These are phyloP conservation scores for Merluccius polli DNA, from an alignment of 2,797 vertebrate genomes.

Conservation along the genomic window DNA sequence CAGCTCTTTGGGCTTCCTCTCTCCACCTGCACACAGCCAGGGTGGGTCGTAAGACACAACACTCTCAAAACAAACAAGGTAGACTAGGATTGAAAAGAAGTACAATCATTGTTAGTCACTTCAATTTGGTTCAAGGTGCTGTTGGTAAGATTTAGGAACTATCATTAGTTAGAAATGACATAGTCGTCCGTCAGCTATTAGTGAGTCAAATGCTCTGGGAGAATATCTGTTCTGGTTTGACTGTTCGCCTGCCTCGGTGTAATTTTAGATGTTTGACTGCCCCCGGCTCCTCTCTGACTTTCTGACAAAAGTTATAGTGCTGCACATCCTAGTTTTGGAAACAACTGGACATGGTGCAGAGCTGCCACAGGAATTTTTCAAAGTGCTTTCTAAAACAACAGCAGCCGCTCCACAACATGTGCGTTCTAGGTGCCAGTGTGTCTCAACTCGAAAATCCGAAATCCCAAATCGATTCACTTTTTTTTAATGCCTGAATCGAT, in stretches of 20 bases:
- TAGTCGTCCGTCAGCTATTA: not conserved
- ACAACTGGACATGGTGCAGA: too few relatives aligned
- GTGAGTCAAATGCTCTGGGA: not conserved
- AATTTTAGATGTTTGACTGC: not conserved
- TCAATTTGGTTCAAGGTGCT: not conserved
- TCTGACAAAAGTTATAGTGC: too few relatives aligned
- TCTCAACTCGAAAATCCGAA: too few relatives aligned
- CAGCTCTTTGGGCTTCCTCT: constrained; percentile 96
- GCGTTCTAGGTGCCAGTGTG: not conserved
- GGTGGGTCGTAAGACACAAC: not conserved
- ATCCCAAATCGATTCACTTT: too few relatives aligned
- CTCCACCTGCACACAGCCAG: constrained; percentile 79
- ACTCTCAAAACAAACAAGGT: not conserved
- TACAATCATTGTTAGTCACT: not conserved
- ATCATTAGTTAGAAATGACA: not conserved
- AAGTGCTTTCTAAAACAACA: not conserved
- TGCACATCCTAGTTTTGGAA: too few relatives aligned
- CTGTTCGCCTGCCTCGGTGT: not conserved
- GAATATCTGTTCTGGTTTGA: not conserved
- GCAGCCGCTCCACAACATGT: not conserved
- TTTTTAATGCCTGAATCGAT: too few relatives aligned
- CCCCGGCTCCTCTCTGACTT: too few relatives aligned
- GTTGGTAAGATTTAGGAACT: not conserved
- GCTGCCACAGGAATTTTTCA: too few relatives aligned
- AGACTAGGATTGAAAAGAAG: not conserved